Conservation (phyloP, 1,140 invertebrate genomes). For the Eriosoma lanigerum region DNA sequence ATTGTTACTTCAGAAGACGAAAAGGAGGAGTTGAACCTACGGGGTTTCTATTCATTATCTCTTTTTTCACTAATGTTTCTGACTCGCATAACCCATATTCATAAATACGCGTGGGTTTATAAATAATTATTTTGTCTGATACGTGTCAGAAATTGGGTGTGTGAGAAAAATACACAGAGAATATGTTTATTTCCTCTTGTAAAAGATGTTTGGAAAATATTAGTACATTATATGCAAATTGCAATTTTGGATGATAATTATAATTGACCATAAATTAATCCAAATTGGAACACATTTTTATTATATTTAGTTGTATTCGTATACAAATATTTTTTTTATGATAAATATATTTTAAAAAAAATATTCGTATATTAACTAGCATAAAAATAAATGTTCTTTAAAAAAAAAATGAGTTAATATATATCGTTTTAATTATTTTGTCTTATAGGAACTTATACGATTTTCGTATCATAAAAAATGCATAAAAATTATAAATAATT, state of each 20-base stretch:
- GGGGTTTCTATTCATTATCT: constrained; percentile 38
- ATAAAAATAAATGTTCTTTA: too few relatives aligned
- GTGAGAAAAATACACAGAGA: constrained; percentile 4
- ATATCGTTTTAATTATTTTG: too few relatives aligned
- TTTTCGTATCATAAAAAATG: too few relatives aligned
- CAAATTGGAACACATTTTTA: too few relatives aligned
- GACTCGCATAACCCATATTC: constrained; percentile 44
- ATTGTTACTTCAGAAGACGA: constrained; percentile 14
- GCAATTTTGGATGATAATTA: not conserved
- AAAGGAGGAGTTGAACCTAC: constrained; percentile 26
- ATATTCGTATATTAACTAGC: too few relatives aligned
- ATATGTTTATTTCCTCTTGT: constrained; percentile 1
- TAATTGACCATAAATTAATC: not conserved
- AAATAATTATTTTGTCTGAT: not conserved
- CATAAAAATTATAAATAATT: too few relatives aligned
- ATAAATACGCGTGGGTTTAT: not conserved
- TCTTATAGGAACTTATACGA: too few relatives aligned
- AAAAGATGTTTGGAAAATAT: not conserved
- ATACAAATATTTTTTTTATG: too few relatives aligned
- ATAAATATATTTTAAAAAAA: too few relatives aligned
- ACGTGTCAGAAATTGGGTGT: not conserved
- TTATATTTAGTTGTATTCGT: too few relatives aligned
- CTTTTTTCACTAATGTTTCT: not conserved
- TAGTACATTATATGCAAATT: not conserved
- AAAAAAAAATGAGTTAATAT: too few relatives aligned